phyloP scores from a whole-genome alignment of 1,140 invertebrate genomes.

The Contarinia nasturtii region DNA sequence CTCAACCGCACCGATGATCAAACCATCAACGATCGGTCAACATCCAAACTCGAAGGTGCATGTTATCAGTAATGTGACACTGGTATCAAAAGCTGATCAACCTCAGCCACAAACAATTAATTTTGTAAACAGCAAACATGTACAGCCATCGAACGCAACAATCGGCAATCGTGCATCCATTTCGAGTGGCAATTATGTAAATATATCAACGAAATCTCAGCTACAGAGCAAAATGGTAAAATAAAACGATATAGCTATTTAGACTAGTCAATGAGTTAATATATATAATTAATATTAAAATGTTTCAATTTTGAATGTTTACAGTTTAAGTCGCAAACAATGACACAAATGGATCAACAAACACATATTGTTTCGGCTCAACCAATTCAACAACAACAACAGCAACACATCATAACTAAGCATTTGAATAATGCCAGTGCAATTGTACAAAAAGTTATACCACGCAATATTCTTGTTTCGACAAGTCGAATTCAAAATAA shows the following conservation, averaged over 20 bases:
- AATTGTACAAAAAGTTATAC: slow-evolving; percentile 4
- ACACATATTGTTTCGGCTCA: neutral
- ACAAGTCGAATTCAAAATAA: neutral
- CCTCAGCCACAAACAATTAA: slow-evolving; percentile 5
- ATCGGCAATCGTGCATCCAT: neutral
- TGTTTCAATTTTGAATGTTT: neutral
- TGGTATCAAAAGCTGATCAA: slow-evolving; percentile 13
- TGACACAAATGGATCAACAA: neutral
- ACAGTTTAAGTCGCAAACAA: neutral
- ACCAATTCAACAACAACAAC: neutral
- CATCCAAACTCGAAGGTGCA: slow-evolving; percentile 4
- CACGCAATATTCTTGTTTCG: slow-evolving; percentile 6
- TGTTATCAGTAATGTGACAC: slow-evolving; percentile 19
- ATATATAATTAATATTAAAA: no score
- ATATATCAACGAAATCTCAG: slow-evolving; percentile 1
- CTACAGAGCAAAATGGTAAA: neutral
- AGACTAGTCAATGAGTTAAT: neutral
- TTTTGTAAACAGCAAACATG: slow-evolving; percentile 9
- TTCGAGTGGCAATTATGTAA: neutral
- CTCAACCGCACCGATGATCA: slow-evolving; percentile 6
- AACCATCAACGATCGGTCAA: slow-evolving; percentile 18
- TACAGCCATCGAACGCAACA: slow-evolving; percentile 5
- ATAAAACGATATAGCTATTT: neutral
- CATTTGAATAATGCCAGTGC: neutral
- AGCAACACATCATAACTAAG: neutral